Conservation (phyloP, 2,113 vertebrate species). For the Panthera leo region DNA sequence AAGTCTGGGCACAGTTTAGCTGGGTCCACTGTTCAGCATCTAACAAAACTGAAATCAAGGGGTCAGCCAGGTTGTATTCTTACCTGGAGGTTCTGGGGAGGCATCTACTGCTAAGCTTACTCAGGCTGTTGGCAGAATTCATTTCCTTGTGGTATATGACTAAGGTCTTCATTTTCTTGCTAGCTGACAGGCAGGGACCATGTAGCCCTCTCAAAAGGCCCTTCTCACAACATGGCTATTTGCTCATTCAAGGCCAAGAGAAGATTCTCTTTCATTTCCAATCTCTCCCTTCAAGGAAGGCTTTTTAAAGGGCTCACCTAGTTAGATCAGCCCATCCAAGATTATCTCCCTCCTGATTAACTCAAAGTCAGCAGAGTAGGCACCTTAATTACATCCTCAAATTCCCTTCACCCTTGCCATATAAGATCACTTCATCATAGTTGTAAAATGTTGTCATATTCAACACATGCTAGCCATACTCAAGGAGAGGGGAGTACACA, state of each 20-base stretch:
- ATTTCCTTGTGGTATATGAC: neutral
- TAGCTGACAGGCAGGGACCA: neutral
- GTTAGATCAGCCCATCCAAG: neutral
- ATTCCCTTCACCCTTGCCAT: neutral
- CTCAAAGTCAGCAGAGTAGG: neutral
- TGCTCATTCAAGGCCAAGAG: neutral
- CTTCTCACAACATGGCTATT: neutral
- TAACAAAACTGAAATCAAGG: neutral
- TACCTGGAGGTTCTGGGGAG: neutral
- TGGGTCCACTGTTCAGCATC: neutral
- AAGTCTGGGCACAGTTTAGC: neutral
- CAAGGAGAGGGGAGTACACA: neutral
- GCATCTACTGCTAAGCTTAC: neutral
- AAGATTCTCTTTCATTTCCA: neutral
- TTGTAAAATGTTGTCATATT: neutral
- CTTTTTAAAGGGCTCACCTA: neutral
- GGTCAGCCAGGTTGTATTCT: neutral
- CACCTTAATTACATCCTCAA: neutral
- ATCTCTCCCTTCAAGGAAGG: neutral
- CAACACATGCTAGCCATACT: neutral
- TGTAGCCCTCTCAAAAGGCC: neutral
- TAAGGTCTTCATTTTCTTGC: neutral
- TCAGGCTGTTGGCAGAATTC: neutral
- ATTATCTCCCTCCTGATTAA: neutral
- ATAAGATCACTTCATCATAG: neutral